Percentiles rank a stretch among this genome's conserved stretches.
Evolutionary conservation across 92 coral and sea anemone species (phyloP).

Genomic region (Isaurus tuberculatus): DNA sequence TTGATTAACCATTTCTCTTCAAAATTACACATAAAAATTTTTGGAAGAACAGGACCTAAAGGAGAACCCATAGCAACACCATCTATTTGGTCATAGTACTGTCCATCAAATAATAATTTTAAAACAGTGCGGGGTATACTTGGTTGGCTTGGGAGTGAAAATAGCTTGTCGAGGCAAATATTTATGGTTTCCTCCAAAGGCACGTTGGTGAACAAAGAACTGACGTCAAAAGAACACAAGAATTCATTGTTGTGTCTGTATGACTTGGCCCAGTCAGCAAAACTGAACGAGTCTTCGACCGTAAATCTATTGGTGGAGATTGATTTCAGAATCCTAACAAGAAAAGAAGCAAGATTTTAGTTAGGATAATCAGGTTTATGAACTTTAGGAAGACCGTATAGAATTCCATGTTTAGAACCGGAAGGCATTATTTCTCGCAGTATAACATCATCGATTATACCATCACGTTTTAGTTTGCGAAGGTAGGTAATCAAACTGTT

Average conservation of each 20-base stretch:
- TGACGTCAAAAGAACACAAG: no score
- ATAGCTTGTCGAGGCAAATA: neutral
- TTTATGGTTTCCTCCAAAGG: no score
- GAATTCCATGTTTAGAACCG: no score
- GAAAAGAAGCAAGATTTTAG: conserved; percentile 8
- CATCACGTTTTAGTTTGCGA: no score
- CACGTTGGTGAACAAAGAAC: no score
- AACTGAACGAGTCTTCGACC: neutral
- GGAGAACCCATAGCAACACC: conserved; percentile 29
- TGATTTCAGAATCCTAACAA: neutral
- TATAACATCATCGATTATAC: no score
- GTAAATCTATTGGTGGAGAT: conserved; percentile 5
- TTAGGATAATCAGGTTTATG: neutral
- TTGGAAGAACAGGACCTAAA: conserved; percentile 33
- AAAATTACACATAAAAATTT: conserved; percentile 22
- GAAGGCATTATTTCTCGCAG: no score
- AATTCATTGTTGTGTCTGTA: neutral
- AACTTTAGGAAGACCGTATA: no score
- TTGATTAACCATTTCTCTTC: conserved; percentile 19
- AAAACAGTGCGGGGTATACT: conserved; percentile 14
- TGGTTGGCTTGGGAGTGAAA: conserved; percentile 3
- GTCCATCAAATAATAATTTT: neutral
- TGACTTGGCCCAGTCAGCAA: neutral
- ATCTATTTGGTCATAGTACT: conserved; percentile 29
- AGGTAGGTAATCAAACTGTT: no score